Conservation (phyloP, 2,797 vertebrate species). For the Gymnoscopelus braueri region DNA sequence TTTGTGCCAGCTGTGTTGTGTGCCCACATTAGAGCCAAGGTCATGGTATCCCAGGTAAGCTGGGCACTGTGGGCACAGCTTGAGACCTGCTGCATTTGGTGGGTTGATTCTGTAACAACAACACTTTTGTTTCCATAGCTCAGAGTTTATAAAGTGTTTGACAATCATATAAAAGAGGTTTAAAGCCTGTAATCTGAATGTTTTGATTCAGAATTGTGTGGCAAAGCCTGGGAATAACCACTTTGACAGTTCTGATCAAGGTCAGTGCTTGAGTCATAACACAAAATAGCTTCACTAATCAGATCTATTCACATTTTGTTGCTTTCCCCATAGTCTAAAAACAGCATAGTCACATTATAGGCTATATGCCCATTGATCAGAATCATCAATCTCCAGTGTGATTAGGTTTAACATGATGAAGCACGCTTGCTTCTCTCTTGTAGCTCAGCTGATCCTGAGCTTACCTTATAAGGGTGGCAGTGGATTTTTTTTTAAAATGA, state of each 20-base stretch:
- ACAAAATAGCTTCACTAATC: background rate
- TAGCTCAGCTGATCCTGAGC: background rate
- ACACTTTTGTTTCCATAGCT: background rate
- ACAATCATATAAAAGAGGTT: no score
- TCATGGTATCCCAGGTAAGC: background rate
- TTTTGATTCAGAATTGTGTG: no score
- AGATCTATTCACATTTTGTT: background rate
- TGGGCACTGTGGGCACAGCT: background rate
- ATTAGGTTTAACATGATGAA: background rate
- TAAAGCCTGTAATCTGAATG: no score
- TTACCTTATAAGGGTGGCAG: constrained; percentile 20
- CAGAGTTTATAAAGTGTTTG: no score
- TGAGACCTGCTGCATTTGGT: constrained; percentile 6
- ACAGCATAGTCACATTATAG: background rate
- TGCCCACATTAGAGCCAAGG: background rate
- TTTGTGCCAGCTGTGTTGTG: constrained; percentile 19
- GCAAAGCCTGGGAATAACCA: background rate
- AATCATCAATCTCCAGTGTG: background rate
- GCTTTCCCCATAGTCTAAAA: background rate
- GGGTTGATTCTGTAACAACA: constrained; percentile 21
- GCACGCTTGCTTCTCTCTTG: background rate
- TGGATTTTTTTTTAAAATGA: no score
- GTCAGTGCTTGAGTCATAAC: constrained; percentile 19
- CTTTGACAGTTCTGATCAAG: background rate
- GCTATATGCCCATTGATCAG: background rate